Percentiles rank a stretch among this genome's conserved stretches.
phyloP scores from a whole-genome alignment of 1,140 invertebrate genomes.

The Pseudomyrmex gracilis region DNA sequence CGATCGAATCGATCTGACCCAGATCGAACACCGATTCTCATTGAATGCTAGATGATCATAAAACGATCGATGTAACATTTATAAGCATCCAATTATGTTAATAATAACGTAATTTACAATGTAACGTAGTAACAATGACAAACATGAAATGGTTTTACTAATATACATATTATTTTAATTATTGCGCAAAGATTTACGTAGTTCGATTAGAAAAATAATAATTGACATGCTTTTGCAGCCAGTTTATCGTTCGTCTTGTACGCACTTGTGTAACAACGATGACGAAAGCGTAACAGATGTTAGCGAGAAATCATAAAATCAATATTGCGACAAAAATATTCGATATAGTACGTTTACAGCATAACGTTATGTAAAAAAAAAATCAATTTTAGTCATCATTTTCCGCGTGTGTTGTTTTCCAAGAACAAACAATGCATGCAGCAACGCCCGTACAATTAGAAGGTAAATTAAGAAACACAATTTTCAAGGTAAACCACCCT shows the following conservation, averaged over 20 bases:
- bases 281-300: background rate
- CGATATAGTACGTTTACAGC: background rate
- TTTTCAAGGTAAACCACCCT: slow-evolving; percentile 33
- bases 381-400: background rate
- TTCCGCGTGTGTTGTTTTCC: background rate
- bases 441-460: slow-evolving; percentile 7
- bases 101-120: background rate
- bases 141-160: too few relatives aligned
- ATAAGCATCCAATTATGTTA: too few relatives aligned
- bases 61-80: background rate
- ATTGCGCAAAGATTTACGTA: slow-evolving; percentile 7
- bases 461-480: slow-evolving; percentile 28
- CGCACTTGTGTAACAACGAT: background rate
- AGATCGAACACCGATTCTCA: background rate
- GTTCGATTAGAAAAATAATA: background rate
- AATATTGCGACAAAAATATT: background rate
- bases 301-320: slow-evolving; percentile 26
- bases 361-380: background rate
- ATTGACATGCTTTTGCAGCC: slow-evolving; percentile 18
- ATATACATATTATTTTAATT: background rate
- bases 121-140: too few relatives aligned
- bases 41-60: background rate
- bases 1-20: slow-evolving; percentile 81
- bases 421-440: background rate
- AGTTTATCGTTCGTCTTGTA: slow-evolving; percentile 8